Percentiles rank a stretch among this genome's conserved stretches.
phyloP scores from a whole-genome alignment of 2,113 vertebrate genomes.

The Leucopsar rothschildi region DNA sequence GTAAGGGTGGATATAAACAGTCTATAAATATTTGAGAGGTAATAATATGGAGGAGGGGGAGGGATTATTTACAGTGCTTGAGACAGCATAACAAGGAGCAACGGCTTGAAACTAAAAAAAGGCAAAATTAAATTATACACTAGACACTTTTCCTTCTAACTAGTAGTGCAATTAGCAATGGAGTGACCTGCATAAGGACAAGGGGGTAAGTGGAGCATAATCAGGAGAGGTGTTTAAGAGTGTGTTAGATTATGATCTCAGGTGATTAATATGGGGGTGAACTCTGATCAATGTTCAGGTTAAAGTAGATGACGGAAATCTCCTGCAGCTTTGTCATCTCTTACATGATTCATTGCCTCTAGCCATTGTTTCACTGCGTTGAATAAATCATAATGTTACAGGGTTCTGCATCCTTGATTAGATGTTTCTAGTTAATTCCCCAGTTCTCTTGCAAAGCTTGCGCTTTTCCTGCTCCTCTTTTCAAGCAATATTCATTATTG shows the following conservation, averaged over 20 bases:
- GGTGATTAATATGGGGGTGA: slow-evolving; percentile 49
- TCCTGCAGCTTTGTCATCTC: slow-evolving; percentile 38
- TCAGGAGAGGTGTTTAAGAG: slow-evolving; percentile 47
- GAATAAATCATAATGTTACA: slow-evolving; percentile 45
- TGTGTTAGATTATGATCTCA: slow-evolving; percentile 29
- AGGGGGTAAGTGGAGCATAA: slow-evolving; percentile 64
- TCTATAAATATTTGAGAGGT: slow-evolving; percentile 81
- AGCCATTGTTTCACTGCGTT: neutral
- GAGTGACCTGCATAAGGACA: slow-evolving; percentile 60
- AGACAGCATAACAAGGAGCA: slow-evolving; percentile 72
- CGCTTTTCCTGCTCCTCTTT: neutral
- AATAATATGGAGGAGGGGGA: slow-evolving; percentile 74
- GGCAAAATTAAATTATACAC: slow-evolving; percentile 52
- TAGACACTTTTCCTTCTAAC: slow-evolving; percentile 42
- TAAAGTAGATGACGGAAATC: slow-evolving; percentile 27
- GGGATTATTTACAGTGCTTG: slow-evolving; percentile 74
- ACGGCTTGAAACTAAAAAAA: slow-evolving; percentile 65
- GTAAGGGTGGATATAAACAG: slow-evolving; percentile 71
- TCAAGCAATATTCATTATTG: fast-evolving
- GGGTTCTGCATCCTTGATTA: slow-evolving; percentile 13
- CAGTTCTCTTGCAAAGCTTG: neutral
- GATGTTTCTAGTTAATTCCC: slow-evolving; percentile 45
- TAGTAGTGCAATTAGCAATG: slow-evolving; percentile 29
- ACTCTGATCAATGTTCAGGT: slow-evolving; percentile 41
- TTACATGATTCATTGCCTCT: neutral